Evolutionary conservation across 2,113 vertebrate species (phyloP).

Genomic region (Planiliza haematocheilus): DNA sequence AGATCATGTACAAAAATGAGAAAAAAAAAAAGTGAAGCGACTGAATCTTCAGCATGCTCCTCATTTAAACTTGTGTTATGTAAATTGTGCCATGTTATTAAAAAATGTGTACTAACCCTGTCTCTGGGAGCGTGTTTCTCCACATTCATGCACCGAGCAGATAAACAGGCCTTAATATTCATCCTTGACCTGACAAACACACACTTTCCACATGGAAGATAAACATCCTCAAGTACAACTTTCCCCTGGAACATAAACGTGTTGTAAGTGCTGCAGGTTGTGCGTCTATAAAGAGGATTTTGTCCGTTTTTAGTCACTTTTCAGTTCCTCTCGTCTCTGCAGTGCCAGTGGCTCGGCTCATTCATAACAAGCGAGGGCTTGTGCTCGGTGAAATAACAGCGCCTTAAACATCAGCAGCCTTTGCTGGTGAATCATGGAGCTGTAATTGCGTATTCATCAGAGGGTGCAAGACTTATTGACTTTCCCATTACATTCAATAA

Average conservation of each 20-base stretch:
- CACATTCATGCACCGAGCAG: not conserved
- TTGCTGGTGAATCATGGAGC: slow-evolving; percentile 37
- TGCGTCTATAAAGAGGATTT: too few relatives aligned
- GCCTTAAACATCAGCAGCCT: slow-evolving; percentile 44
- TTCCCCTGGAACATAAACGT: too few relatives aligned
- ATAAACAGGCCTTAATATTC: slow-evolving; percentile 1
- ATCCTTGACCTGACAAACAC: too few relatives aligned
- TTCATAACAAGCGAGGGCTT: slow-evolving; percentile 16
- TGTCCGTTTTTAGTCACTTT: too few relatives aligned
- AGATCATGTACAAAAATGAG: slow-evolving; percentile 92
- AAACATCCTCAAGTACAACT: too few relatives aligned
- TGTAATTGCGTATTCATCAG: slow-evolving; percentile 46
- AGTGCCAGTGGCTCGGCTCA: too few relatives aligned
- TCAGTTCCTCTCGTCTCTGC: too few relatives aligned
- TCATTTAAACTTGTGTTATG: slow-evolving; percentile 99
- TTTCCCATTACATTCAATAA: slow-evolving; percentile 56
- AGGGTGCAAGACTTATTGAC: slow-evolving; percentile 47
- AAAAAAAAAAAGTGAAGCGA: slow-evolving; percentile 87
- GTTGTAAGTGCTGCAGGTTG: too few relatives aligned
- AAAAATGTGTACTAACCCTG: slow-evolving; percentile 96
- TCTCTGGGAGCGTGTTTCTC: slow-evolving; percentile 38
- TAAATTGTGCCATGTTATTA: slow-evolving; percentile 99
- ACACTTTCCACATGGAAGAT: too few relatives aligned
- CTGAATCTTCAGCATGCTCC: slow-evolving; percentile 98
- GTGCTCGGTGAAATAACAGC: slow-evolving; percentile 23